Base-by-base conservation (phyloP, 2,888 invertebrate species). In the Acrocyrtus sp. region DNA sequence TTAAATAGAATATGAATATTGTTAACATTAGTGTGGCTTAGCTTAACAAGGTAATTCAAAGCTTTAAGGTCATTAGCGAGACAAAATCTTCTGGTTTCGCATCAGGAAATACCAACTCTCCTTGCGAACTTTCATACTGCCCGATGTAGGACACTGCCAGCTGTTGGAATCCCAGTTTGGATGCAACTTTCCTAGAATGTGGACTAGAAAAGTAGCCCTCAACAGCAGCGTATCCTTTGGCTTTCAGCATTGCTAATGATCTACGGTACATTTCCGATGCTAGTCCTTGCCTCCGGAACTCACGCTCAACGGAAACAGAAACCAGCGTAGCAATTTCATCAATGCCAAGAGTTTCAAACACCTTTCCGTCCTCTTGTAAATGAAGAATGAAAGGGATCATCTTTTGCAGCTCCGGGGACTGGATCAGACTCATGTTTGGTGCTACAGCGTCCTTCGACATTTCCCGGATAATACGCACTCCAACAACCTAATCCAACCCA, bases 261-360 rank as follows among this genome's bases (percentile, higher is more conserved):
- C 78, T 41, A n/a, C 51, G 27, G 57, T 76, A 78, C 73, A 76
- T 70, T 50, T 78, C 78, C 2, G 72, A 67, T 10, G 73, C 76
- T n/a, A 78, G 62, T 17, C 76, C 76, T 43, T 75, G 73, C 39
- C 69, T 63, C 19, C 75, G 66, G 26, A 70, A 75, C 43, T 75
- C 73, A 39, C 50, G 45, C 24, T 63, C 76, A 21, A 73, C 73
- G 24, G 75, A 75, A 53, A 76, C 70, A 43, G 76, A 62, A 24
- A 76, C 70, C 21, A 78, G 56, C 8, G 75, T 75, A 2, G 75
- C 76, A 21, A 72, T 73, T 19, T 72, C 67, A 45, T 78, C 75
- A 17, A 74, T 70, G 26, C 65, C 69, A 10, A 74, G 21, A 26
- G 65, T 70, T 5, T 74, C 74, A 53, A 74, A 74, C 6, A 74